These are phyloP conservation scores for Cyanoliseus patagonus DNA, from an alignment of 2,113 vertebrate genomes.

Conservation along the genomic window DNA sequence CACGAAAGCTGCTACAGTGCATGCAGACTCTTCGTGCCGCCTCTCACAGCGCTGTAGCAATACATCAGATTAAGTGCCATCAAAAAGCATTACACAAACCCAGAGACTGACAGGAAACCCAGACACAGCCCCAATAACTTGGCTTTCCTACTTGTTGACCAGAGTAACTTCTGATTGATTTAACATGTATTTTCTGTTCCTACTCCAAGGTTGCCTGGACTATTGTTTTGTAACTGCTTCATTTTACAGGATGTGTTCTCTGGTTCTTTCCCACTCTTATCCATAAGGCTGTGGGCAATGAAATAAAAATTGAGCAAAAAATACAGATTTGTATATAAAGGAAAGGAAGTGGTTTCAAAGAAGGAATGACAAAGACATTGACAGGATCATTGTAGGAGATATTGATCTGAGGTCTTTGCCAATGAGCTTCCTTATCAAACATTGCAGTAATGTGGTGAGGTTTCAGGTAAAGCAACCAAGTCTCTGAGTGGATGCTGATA, in stretches of 20 bases:
- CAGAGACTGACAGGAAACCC: background rate
- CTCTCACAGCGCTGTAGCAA: accelerated
- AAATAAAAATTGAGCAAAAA: background rate
- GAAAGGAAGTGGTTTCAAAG: background rate
- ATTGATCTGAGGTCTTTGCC: background rate
- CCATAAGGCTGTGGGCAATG: accelerated
- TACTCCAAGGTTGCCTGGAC: background rate
- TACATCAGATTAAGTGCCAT: accelerated
- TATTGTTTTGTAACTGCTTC: background rate
- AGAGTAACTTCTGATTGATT: background rate
- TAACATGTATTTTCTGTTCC: background rate
- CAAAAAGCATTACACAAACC: background rate
- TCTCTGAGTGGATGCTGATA: background rate
- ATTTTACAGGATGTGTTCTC: accelerated
- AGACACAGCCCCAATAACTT: accelerated
- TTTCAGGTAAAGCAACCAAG: background rate
- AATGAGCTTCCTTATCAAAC: background rate
- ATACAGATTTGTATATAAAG: background rate
- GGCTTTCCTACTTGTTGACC: background rate
- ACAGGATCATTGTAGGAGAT: background rate
- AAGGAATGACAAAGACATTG: background rate
- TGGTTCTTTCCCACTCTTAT: background rate
- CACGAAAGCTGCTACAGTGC: background rate
- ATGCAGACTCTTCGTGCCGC: accelerated
- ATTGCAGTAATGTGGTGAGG: background rate